phyloP scores from a whole-genome alignment of 2,888 invertebrate genomes.

The Luperina nickerlii region DNA sequence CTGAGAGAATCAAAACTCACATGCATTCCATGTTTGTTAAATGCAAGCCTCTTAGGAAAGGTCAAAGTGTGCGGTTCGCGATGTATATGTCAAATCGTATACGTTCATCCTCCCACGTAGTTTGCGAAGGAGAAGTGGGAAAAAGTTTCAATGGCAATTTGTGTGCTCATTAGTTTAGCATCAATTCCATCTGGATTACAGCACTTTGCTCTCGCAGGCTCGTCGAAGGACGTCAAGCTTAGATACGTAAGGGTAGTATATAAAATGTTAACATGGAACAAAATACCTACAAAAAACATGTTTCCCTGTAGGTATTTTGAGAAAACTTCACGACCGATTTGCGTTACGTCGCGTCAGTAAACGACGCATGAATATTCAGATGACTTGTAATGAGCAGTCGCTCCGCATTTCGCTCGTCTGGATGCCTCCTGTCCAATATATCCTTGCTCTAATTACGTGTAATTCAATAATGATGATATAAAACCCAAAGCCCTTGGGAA shows the following conservation, averaged over 20 bases:
- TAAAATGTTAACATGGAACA: constrained; percentile 1
- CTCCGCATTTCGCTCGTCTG: constrained; percentile 77
- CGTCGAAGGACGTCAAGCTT: constrained; percentile 19
- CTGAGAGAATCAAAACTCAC: constrained; percentile 69
- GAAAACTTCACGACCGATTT: constrained; percentile 61
- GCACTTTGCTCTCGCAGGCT: background rate
- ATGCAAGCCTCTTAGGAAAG: constrained; percentile 68
- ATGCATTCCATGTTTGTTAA: constrained; percentile 70
- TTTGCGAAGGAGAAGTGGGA: constrained; percentile 25
- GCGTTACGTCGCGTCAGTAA: constrained; percentile 66
- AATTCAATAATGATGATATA: constrained; percentile 50
- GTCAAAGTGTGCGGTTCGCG: constrained; percentile 65
- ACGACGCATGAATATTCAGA: constrained; percentile 84
- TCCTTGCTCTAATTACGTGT: constrained; percentile 64
- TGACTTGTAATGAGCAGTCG: constrained; percentile 80
- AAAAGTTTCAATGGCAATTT: constrained; percentile 50
- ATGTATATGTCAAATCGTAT: constrained; percentile 33
- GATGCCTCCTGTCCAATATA: constrained; percentile 66
- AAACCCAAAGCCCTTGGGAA: constrained; percentile 36
- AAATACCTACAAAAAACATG: constrained; percentile 13
- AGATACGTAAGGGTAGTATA: constrained; percentile 9
- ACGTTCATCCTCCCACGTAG: constrained; percentile 48
- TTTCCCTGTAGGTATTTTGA: constrained; percentile 53
- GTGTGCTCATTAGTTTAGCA: constrained; percentile 44
- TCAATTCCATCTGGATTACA: constrained; percentile 33